Evolutionary conservation across 2,797 vertebrate species (phyloP), one percentile per base, ranked within the genome.

Genomic region (Bufotes viridis): DNA sequence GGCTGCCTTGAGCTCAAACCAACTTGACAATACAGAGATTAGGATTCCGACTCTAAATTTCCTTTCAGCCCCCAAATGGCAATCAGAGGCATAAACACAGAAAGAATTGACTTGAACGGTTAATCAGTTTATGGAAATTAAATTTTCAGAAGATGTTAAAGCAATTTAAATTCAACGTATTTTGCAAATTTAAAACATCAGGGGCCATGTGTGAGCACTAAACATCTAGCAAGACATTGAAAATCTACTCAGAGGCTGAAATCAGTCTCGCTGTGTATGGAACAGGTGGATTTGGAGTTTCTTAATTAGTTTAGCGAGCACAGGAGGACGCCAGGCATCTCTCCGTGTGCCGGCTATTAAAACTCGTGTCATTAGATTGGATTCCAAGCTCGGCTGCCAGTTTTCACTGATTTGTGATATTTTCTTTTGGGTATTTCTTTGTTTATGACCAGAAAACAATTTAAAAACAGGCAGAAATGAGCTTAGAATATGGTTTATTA

Each of bases 371-470:
- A 81, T 85, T 88, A 85, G 76, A 88, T 81, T 81, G 24, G 67
- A 88, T 85, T 81, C 78, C 87, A 83, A 51, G 76, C 76, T 42
- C 53, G 13, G 24, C 51, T 85, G 82, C 76, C 82, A 65, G 87
- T 88, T 81, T 81, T 81, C 67, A 81, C 76, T 88, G 87, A 88
- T 88, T 88, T 85, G 87, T 80, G 55, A 60, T 42, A 49, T 65
- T 88, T 79, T 88, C 84, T 69, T 34, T 84, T 22, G 55, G 87
- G 76, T 82, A 74, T 55, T 69, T 80, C 42, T 88, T 85, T 88
- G 87, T 85, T 85, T 81, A 85, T 81, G 82, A 42, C 67, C 26
- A 55, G 49, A 75, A 72, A 85, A 85, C 82, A 81, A 81, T 88
- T 24, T 6, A 58, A 55, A 65, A 78, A 79, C 17, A 84, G 14